A percentile compares a stretch with the other conserved stretches of the same genome.
These are phyloP conservation scores for Oenanthe oenanthe DNA, from an alignment of 2,113 vertebrate genomes.

Conservation along the genomic window DNA sequence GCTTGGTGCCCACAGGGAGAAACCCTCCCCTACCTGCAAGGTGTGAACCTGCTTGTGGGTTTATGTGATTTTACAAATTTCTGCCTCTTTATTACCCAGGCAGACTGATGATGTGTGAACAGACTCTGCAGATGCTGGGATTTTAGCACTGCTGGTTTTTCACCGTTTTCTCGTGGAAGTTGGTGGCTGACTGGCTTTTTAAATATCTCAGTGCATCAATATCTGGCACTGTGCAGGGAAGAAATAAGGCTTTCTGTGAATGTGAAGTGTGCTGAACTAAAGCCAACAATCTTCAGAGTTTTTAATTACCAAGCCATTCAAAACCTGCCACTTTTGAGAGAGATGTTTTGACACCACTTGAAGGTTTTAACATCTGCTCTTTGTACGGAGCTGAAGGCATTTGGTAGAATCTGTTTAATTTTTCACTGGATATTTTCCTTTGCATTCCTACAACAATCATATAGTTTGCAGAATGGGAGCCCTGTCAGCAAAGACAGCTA, in stretches of 20 bases:
- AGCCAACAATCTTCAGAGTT: conserved; percentile 46
- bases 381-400: neutral
- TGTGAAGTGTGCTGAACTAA: conserved; percentile 30
- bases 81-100: neutral
- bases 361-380: conserved; percentile 52
- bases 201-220: neutral
- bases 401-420: neutral
- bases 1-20: neutral
- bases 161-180: neutral
- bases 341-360: conserved; percentile 25
- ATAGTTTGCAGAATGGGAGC: neutral
- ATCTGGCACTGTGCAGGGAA: conserved; percentile 17
- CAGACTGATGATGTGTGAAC: neutral
- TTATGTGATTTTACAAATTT: neutral
- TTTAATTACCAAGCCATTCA: conserved; percentile 49
- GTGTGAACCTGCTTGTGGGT: neutral
- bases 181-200: neutral
- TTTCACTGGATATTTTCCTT: conserved; percentile 19
- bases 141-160: neutral
- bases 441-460: conserved; percentile 4
- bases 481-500: conserved; percentile 20
- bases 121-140: neutral
- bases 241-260: conserved; percentile 31
- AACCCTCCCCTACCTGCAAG: neutral
- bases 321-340: conserved; percentile 43